Evolutionary conservation across 2,888 invertebrate genomes (phyloP), one percentile per base, ranked within the genome.

Genomic region (Agrilus cyanescens): DNA sequence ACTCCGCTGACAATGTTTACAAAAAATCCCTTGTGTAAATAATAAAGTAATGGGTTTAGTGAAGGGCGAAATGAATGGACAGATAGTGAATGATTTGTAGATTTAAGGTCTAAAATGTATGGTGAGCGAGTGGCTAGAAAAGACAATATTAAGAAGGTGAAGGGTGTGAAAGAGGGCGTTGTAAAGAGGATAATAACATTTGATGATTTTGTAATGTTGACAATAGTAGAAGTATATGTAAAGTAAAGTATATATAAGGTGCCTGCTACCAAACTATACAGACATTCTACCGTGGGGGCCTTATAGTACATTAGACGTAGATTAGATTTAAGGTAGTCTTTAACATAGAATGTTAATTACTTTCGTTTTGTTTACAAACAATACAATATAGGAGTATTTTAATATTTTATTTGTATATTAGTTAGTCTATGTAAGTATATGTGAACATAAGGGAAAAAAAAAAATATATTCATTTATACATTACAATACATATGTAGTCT

Each of bases 11-110:
- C n/a, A n/a, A n/a, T n/a, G n/a, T n/a, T n/a, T n/a, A n/a, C n/a
- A n/a, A n/a, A n/a, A 34, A 12, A 54, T 58, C 20, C 52, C 52
- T 1, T 40, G 40, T 40, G 52, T 38, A 1, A 57, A 57, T 37
- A 58, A 57, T 46, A 59, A 58, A 49, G 48, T 56, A 2, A 16
- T 57, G 3, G 58, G 61, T 3, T 40, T 59, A 32, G 57, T 61
- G 53, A 60, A 61, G 46, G 58, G 60, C 49, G 60, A 62, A 43
- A 52, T 49, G 35, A 52, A 54, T 18, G 57, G 59, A 3, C 37
- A 41, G 38, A 48, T 56, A 12, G 56, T 60, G 48, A 53, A 46
- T 2, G 54, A 46, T 62, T 58, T 47, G 48, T 58, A 1, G 60
- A 58, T 3, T 40, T 59, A 8, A 38, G 50, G 37, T 39, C 52